These are phyloP conservation scores for Clinocottus analis DNA, from an alignment of 2,113 vertebrate genomes.

Conservation along the genomic window DNA sequence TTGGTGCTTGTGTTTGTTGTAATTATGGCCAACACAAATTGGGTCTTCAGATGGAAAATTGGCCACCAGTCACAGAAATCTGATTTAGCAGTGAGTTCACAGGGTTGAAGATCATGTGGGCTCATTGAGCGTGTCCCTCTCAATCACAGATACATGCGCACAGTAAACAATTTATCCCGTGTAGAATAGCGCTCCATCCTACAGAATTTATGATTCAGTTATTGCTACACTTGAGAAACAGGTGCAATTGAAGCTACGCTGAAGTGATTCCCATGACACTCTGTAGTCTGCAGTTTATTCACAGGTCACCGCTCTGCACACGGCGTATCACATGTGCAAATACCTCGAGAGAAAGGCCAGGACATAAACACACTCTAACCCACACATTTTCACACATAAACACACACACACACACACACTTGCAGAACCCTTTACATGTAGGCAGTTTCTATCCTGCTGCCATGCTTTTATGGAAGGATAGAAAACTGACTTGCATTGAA, in stretches of 20 bases:
- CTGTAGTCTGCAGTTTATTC: conserved; percentile 50
- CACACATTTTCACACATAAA: conserved; percentile 32
- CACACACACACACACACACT: background rate
- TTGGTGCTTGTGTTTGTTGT: background rate
- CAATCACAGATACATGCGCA: conserved; percentile 26
- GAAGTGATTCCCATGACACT: conserved; percentile 61
- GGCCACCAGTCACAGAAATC: background rate
- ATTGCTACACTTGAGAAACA: conserved; percentile 32
- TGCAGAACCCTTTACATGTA: conserved; percentile 1
- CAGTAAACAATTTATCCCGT: conserved; percentile 31
- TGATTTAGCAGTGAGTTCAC: conserved; percentile 3
- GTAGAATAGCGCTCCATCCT: conserved; percentile 16
- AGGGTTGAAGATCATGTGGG: conserved; percentile 4
- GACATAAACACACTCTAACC: conserved; percentile 38
- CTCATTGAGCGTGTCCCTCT: background rate
- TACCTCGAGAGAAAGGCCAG: conserved; percentile 45
- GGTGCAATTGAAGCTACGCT: conserved; percentile 48
- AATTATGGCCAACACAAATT: background rate
- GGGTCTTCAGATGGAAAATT: conserved; percentile 16
- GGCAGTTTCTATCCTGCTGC: no score
- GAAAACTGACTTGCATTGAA: no score
- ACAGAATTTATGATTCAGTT: conserved; percentile 45
- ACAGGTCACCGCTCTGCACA: conserved; percentile 47
- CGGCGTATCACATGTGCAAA: conserved; percentile 55
- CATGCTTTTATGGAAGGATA: no score